Evolutionary conservation across 2,113 vertebrate species (phyloP).

Genomic region (Guaruba guarouba): DNA sequence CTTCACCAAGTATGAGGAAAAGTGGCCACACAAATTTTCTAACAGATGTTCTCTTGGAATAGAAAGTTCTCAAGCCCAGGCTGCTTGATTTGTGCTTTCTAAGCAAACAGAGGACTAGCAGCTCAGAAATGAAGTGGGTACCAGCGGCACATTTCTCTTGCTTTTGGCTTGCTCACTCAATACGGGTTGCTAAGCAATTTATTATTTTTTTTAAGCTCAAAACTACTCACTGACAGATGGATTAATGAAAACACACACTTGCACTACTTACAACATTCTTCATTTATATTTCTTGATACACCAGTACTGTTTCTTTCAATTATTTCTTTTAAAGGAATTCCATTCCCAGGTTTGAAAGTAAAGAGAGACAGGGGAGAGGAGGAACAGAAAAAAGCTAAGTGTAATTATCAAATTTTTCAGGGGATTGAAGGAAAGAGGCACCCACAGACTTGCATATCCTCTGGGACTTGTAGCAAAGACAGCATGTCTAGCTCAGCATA

Average conservation of each 20-base stretch:
- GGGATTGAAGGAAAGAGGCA: neutral
- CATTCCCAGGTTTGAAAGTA: neutral
- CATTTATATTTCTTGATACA: constrained; percentile 19
- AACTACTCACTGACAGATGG: constrained; percentile 52
- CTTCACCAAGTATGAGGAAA: neutral
- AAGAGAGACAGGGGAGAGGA: neutral
- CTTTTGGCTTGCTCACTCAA: constrained; percentile 27
- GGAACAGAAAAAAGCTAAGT: neutral
- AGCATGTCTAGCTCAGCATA: neutral
- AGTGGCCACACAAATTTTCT: neutral
- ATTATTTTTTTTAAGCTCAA: neutral
- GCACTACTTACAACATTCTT: constrained; percentile 13
- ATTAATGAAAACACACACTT: constrained; percentile 61
- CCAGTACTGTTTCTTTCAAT: neutral
- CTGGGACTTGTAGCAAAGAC: neutral
- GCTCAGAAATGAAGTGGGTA: neutral
- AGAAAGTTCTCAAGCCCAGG: neutral
- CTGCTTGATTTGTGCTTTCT: neutral
- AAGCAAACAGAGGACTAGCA: neutral
- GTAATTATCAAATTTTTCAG: neutral
- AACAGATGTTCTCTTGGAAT: neutral
- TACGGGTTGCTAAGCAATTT: constrained; percentile 60
- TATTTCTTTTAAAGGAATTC: neutral
- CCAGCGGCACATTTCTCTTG: neutral
- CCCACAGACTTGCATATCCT: neutral